Percentiles rank a stretch among this genome's conserved stretches.
These are phyloP conservation scores for Phyllotreta striolata DNA, from an alignment of 2,888 invertebrate genomes.

Conservation along the genomic window DNA sequence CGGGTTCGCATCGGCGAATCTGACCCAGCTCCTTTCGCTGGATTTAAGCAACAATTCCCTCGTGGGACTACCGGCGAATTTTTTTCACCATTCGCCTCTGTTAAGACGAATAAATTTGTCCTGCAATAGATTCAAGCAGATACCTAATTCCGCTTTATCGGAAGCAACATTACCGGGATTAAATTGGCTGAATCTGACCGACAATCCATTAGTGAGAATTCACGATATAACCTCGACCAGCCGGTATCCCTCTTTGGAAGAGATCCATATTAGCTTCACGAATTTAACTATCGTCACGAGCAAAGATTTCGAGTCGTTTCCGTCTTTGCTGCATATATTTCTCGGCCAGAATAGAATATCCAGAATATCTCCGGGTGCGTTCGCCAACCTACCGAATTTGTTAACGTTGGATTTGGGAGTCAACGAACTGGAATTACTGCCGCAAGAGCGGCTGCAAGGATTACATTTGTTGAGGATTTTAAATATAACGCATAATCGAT, in stretches of 20 bases:
- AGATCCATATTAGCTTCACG: slow-evolving; percentile 77
- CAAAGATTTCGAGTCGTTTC: slow-evolving; percentile 86
- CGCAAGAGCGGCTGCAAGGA: slow-evolving; percentile 84
- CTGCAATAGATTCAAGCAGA: slow-evolving; percentile 79
- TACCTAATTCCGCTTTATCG: slow-evolving; percentile 79
- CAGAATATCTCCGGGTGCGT: slow-evolving; percentile 84
- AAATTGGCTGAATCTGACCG: slow-evolving; percentile 81
- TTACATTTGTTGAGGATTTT: slow-evolving; percentile 75
- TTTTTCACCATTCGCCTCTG: slow-evolving; percentile 76
- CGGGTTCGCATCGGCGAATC: slow-evolving; percentile 78
- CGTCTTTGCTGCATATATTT: slow-evolving; percentile 77
- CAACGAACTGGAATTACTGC: slow-evolving; percentile 83
- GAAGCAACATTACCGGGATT: slow-evolving; percentile 77
- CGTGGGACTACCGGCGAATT: slow-evolving; percentile 80
- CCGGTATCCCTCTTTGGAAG: slow-evolving; percentile 80
- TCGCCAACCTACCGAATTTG: slow-evolving; percentile 78
- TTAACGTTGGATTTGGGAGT: slow-evolving; percentile 81
- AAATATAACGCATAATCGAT: slow-evolving; percentile 84
- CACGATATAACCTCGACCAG: slow-evolving; percentile 75
- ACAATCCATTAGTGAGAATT: slow-evolving; percentile 80
- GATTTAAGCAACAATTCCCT: slow-evolving; percentile 80
- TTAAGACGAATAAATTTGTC: slow-evolving; percentile 81
- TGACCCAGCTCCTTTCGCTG: slow-evolving; percentile 76
- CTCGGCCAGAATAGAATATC: slow-evolving; percentile 78
- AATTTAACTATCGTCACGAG: slow-evolving; percentile 84